Base-by-base conservation (phyloP, 35 echinoderm and acorn worm species). In the Diadema setosum region DNA sequence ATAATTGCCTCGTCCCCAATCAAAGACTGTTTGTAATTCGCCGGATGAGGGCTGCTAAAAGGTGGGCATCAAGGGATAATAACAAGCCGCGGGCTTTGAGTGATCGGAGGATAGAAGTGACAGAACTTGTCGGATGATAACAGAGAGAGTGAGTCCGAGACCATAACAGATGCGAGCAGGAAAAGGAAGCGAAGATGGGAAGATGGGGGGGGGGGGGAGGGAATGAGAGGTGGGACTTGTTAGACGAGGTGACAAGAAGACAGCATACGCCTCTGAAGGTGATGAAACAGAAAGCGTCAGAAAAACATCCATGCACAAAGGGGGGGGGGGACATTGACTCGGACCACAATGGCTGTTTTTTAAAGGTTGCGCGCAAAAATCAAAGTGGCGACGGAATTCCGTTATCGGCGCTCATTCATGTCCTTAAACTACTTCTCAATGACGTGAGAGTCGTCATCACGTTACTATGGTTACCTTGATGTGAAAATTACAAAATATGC, bases 11-110 rank as follows among this genome's bases (percentile, higher is more conserved):
- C 27, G 63, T 67, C 30, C 63, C 63, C 63, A 67, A 67, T 67
- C 63, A 67, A 67, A 67, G 63, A 67, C 20, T 67, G 63, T 67
- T 67, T 67, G 63, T 67, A 67, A 67, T 67, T 67, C 63, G 63
- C 16, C 30, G 25, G 63, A 26, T 67, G 63, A 67, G 63, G 25
- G 63, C 27, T 67, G 63, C 37, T 67, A 34, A 67, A 67, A 67
- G 63, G 27, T 26, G 30, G 12, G 63, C 63, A 12, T 67, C 37
- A n/a, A 33, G 63, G 37, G 16, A 67, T 67, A 32, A 67, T 67
- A 67, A 67, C 63, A 67, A 67, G 63, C 30, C 24, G 63, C 14
- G 37, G 57, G 57, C 57, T 8, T 60, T 5, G 57, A 60, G 57
- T 60, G 57, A 34, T 15, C n/a, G 6, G 29, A 12, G 4, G 5